A percentile compares a stretch with the other conserved stretches of the same genome.
Conservation (phyloP, 1,140 invertebrate species). For the Ptiloglossa arizonensis region DNA sequence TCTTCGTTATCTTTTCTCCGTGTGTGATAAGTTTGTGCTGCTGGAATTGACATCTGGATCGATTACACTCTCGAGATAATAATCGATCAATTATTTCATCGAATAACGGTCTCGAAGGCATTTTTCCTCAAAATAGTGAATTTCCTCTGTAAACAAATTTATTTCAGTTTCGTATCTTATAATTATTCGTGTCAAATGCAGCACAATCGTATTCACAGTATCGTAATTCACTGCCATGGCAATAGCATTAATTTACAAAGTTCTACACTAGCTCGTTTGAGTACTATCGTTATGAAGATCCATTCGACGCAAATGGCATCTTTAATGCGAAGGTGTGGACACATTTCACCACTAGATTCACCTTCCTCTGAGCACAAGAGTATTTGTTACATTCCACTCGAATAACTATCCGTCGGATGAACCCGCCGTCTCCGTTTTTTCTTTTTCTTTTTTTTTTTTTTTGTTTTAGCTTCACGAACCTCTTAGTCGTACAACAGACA, state of each 20-base stretch:
- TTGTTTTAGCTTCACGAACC: no score
- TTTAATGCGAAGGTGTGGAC: not conserved
- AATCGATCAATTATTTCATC: not conserved
- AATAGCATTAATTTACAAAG: conserved; percentile 44
- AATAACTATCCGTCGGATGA: conserved; percentile 8
- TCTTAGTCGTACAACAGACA: conserved; percentile 48
- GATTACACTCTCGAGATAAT: not conserved
- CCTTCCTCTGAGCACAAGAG: conserved; percentile 2
- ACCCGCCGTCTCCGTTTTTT: conserved; percentile 55
- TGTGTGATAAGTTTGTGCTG: conserved; percentile 38
- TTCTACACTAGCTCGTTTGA: conserved; percentile 21
- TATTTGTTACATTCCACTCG: conserved; percentile 7
- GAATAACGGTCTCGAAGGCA: not conserved
- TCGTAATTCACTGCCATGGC: conserved; percentile 10
- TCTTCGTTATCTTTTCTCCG: not conserved
- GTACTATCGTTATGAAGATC: conserved; percentile 12
- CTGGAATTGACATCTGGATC: not conserved
- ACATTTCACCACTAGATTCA: not conserved
- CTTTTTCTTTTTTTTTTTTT: no score
- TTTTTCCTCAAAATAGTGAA: not conserved
- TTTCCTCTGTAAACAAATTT: conserved; percentile 9
- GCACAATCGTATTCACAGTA: conserved; percentile 43
- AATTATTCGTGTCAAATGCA: conserved; percentile 27
- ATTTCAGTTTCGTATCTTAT: conserved; percentile 2
- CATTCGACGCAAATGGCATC: conserved; percentile 19